Percentiles rank a stretch among this genome's conserved stretches.
Evolutionary conservation across 2,797 vertebrate species (phyloP).

Genomic region (Acanthopagrus latus): DNA sequence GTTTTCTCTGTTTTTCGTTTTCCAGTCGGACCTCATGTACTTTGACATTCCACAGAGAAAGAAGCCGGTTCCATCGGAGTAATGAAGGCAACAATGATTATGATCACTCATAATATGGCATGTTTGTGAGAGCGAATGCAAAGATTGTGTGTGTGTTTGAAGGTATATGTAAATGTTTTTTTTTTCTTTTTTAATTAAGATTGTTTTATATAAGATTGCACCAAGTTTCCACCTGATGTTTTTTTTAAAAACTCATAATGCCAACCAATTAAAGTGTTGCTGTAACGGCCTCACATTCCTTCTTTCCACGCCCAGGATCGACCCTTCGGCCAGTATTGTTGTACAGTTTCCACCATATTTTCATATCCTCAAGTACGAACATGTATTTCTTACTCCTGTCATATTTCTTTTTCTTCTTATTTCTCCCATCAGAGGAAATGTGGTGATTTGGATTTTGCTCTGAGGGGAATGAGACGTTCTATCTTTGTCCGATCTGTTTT

Average conservation of each 20-base stretch:
- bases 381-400: conserved; percentile 62
- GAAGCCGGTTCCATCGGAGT: conserved; percentile 46
- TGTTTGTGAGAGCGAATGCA: conserved; percentile 55
- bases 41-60: conserved; percentile 76
- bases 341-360: conserved; percentile 78
- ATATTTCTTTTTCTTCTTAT: conserved; percentile 9
- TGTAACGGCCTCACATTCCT: conserved; percentile 52
- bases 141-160: conserved; percentile 47
- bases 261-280: conserved; percentile 82
- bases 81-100: conserved; percentile 36
- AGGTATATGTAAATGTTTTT: conserved; percentile 41
- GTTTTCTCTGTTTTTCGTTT: background rate
- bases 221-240: conserved; percentile 56
- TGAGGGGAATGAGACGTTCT: conserved; percentile 40
- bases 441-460: conserved; percentile 48
- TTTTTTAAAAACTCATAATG: conserved; percentile 75
- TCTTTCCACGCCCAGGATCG: conserved; percentile 47
- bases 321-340: conserved; percentile 84
- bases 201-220: conserved; percentile 66
- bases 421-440: conserved; percentile 53
- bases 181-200: conserved; percentile 37
- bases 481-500: conserved; percentile 42
- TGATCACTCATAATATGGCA: conserved; percentile 34
- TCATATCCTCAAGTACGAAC: conserved; percentile 31
- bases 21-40: conserved; percentile 69